Percentiles rank a stretch among this genome's conserved stretches.
These are phyloP conservation scores for Dioctria rufipes DNA, from an alignment of 2,888 invertebrate genomes.

Conservation along the genomic window DNA sequence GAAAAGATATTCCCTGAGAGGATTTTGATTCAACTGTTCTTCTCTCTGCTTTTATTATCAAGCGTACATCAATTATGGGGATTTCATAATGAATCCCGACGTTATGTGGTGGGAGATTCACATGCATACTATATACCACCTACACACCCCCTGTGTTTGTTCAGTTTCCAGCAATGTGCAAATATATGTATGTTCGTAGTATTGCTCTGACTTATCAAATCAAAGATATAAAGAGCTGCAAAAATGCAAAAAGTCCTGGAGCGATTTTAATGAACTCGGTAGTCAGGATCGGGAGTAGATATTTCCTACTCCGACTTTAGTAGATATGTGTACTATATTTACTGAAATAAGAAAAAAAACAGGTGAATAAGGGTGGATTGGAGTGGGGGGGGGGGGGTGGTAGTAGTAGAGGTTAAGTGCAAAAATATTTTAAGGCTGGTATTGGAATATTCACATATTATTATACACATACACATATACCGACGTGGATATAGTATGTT, in stretches of 20 bases:
- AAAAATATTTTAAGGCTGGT: no score
- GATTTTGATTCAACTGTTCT: slow-evolving; percentile 28
- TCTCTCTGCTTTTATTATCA: no score
- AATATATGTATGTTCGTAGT: no score
- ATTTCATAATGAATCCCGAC: slow-evolving; percentile 36
- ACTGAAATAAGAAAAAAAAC: not conserved
- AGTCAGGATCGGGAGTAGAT: not conserved
- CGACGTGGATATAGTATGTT: not conserved
- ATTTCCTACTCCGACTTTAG: not conserved
- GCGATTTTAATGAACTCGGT: slow-evolving; percentile 30
- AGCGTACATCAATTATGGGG: slow-evolving; percentile 34
- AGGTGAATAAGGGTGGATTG: no score
- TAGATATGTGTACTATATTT: no score
- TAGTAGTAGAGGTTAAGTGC: no score
- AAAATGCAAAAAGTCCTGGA: not conserved
- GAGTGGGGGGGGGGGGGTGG: no score
- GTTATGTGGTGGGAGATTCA: slow-evolving; percentile 6
- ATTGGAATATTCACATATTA: not conserved
- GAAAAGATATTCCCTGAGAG: slow-evolving; percentile 30
- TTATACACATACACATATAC: not conserved
- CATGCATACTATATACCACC: no score
- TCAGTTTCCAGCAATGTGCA: not conserved
- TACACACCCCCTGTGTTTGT: not conserved
- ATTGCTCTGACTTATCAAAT: not conserved
- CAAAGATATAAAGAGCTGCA: not conserved